Percentiles rank a stretch among this genome's conserved stretches.
phyloP scores from a whole-genome alignment of 2,797 vertebrate genomes.

The Eulemur rubriventer region DNA sequence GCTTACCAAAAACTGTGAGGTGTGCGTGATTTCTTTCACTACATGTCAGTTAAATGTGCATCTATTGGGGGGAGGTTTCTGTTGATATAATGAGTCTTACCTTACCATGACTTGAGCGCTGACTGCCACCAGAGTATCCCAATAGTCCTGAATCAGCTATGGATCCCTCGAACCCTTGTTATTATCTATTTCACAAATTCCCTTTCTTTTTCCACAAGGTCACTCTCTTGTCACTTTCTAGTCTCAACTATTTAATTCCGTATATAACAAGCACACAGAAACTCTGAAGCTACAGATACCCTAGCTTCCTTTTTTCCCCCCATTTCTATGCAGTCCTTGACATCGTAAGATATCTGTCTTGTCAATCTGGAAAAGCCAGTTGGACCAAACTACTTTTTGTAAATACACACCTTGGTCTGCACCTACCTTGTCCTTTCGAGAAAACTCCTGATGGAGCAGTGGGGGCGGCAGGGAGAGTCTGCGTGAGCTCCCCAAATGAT shows the following conservation, averaged over 20 bases:
- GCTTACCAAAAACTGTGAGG: neutral
- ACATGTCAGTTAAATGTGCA: neutral
- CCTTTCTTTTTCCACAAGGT: neutral
- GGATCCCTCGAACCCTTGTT: neutral
- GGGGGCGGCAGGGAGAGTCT: neutral
- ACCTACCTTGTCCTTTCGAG: neutral
- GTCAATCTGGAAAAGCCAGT: neutral
- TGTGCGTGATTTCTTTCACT: neutral
- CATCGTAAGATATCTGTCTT: neutral
- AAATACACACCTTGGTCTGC: neutral
- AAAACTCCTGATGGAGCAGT: neutral
- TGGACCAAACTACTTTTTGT: constrained; percentile 1
- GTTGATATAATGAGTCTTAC: neutral
- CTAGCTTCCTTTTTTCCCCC: neutral
- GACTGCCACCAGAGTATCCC: neutral
- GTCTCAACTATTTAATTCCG: neutral
- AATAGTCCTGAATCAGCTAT: neutral
- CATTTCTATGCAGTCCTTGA: neutral
- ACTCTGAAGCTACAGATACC: neutral
- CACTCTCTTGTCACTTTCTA: neutral
- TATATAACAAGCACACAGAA: neutral
- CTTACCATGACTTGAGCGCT: neutral
- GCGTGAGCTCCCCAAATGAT: constrained; percentile 39
- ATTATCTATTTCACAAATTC: neutral
- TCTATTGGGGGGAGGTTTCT: neutral